Conservation (phyloP, 1,140 invertebrate genomes). For the Procambarus clarkii region DNA sequence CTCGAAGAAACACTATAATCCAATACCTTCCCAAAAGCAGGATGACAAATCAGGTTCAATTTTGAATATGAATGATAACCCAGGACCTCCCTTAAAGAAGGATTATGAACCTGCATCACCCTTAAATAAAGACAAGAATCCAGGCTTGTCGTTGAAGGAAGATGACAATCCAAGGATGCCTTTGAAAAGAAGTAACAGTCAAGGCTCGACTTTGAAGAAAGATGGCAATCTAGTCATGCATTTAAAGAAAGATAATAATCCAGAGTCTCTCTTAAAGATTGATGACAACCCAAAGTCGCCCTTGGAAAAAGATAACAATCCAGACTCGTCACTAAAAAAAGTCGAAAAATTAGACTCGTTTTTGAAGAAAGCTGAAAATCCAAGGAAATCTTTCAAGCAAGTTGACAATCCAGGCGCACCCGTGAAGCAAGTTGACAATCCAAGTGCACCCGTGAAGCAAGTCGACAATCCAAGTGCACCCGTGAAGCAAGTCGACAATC, state of each 20-base stretch:
- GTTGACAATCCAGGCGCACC: not conserved
- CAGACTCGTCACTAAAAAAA: not conserved
- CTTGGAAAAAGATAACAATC: constrained; percentile 6
- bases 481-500: too few relatives aligned
- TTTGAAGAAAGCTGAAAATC: not conserved
- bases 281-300: constrained; percentile 24
- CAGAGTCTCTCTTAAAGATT: constrained; percentile 12
- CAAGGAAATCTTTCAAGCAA: not conserved
- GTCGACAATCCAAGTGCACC: too few relatives aligned
- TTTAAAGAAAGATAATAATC: constrained; percentile 24
- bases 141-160: not conserved
- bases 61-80: too few relatives aligned
- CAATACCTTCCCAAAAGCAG: too few relatives aligned
- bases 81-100: not conserved
- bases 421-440: too few relatives aligned
- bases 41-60: too few relatives aligned
- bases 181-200: too few relatives aligned
- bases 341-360: not conserved
- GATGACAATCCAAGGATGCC: too few relatives aligned
- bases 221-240: constrained; percentile 3
- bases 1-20: too few relatives aligned
- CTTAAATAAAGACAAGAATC: constrained; percentile 19
- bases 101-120: not conserved
- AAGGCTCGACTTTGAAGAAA: not conserved
- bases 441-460: too few relatives aligned